These are phyloP conservation scores for Colostygia pectinataria DNA, from an alignment of 2,888 invertebrate genomes.

Conservation along the genomic window DNA sequence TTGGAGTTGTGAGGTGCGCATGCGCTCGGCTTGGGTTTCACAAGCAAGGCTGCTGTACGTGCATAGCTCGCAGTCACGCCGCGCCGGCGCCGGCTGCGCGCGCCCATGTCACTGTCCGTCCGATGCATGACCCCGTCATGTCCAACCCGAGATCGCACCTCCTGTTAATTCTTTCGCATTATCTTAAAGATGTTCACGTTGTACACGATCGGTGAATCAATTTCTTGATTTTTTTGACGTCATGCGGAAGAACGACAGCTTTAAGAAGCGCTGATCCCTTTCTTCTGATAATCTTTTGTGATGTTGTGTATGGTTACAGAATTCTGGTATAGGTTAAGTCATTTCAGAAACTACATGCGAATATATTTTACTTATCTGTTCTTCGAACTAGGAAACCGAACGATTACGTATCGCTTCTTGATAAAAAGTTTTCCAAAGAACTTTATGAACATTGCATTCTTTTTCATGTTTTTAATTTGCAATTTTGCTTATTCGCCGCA, in stretches of 20 bases:
- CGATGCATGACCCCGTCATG: slow-evolving; percentile 51
- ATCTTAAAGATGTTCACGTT: slow-evolving; percentile 19
- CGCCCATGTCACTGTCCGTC: slow-evolving; percentile 49
- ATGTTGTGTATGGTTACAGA: too few species aligned
- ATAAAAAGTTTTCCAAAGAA: too few species aligned
- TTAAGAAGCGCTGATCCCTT: background rate
- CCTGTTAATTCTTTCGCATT: slow-evolving; percentile 24
- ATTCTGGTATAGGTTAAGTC: too few species aligned
- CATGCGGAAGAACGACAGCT: background rate
- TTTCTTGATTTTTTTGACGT: slow-evolving; percentile 6
- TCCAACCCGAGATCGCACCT: slow-evolving; percentile 33
- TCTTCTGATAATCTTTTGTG: too few species aligned
- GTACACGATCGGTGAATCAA: slow-evolving; percentile 12
- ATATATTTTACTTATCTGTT: too few species aligned
- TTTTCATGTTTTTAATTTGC: too few species aligned
- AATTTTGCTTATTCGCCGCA: too few species aligned
- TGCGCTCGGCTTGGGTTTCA: slow-evolving; percentile 42
- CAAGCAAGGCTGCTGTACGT: slow-evolving; percentile 36
- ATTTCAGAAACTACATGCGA: too few species aligned
- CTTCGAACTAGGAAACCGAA: too few species aligned
- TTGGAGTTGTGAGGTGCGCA: slow-evolving; percentile 47
- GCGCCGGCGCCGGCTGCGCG: slow-evolving; percentile 8
- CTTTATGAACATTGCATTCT: too few species aligned
- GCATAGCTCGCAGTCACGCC: slow-evolving; percentile 37
- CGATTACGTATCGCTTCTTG: too few species aligned